phyloP scores from a whole-genome alignment of 1,140 invertebrate species.

The Condylostylus longicornis region DNA sequence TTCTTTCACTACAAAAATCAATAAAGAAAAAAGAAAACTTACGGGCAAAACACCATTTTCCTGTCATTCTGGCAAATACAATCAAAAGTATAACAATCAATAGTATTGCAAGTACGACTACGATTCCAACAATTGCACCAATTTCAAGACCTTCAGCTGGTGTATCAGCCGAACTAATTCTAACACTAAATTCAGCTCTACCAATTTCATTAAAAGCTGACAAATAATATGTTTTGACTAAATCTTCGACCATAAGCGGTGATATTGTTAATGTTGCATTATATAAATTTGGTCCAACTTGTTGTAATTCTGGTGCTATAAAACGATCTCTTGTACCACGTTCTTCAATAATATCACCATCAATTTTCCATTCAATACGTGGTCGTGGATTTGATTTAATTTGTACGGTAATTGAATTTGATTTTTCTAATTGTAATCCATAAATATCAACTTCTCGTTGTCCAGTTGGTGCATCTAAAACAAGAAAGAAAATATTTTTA shows the following conservation, averaged over 20 bases:
- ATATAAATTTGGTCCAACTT: conserved; percentile 47
- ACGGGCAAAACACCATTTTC: conserved; percentile 72
- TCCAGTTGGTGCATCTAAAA: conserved; percentile 43
- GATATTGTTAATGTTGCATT: conserved; percentile 46
- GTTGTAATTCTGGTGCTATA: conserved; percentile 21
- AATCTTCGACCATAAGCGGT: conserved; percentile 55
- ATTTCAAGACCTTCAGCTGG: conserved; percentile 49
- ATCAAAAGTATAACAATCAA: conserved; percentile 47
- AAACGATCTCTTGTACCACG: conserved; percentile 31
- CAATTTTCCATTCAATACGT: conserved; percentile 45
- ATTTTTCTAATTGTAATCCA: conserved; percentile 50
- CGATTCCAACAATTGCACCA: conserved; percentile 58
- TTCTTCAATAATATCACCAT: conserved; percentile 38
- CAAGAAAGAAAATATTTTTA: neutral
- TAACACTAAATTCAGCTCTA: conserved; percentile 41
- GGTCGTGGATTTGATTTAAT: conserved; percentile 53
- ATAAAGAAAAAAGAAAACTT: conserved; percentile 32
- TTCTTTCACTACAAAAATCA: no score
- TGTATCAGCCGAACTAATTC: conserved; percentile 39
- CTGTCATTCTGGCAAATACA: conserved; percentile 60
- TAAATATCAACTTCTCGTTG: conserved; percentile 40
- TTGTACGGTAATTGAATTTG: conserved; percentile 49
- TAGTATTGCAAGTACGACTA: conserved; percentile 48
- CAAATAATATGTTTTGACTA: conserved; percentile 50
- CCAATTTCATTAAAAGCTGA: conserved; percentile 50